Evolutionary conservation across 2,888 invertebrate genomes (phyloP).

Genomic region (Acleris holmiana): DNA sequence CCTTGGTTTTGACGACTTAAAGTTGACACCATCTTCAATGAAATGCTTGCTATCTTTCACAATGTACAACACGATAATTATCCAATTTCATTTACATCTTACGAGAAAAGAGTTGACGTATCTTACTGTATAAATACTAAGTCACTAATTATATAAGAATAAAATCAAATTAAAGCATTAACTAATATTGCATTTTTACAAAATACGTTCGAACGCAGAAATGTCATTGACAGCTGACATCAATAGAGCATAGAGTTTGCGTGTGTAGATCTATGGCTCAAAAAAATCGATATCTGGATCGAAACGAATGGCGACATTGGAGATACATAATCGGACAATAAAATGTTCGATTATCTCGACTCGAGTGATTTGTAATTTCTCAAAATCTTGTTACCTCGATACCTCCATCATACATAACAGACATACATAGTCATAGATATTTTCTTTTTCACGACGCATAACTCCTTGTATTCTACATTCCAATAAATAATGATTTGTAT

Average conservation of each 20-base stretch:
- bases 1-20: constrained; percentile 75
- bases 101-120: not conserved
- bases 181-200: constrained; percentile 62
- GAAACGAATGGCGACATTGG: constrained; percentile 43
- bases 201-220: constrained; percentile 67
- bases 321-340: too few relatives aligned
- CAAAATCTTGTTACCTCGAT: too few relatives aligned
- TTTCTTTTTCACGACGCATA: too few relatives aligned
- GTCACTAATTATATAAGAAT: constrained; percentile 56
- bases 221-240: constrained; percentile 80
- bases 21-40: constrained; percentile 74
- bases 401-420: too few relatives aligned
- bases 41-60: constrained; percentile 28
- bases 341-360: too few relatives aligned
- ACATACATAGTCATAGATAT: too few relatives aligned
- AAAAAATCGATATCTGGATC: constrained; percentile 68
- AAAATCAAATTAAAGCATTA: constrained; percentile 48
- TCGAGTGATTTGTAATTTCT: too few relatives aligned
- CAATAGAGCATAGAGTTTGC: constrained; percentile 64
- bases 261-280: constrained; percentile 65
- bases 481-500: too few relatives aligned
- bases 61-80: constrained; percentile 15
- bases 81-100: constrained; percentile 23
- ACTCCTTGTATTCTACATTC: too few relatives aligned
- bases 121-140: constrained; percentile 27